Conservation (phyloP, 2,888 invertebrate genomes). For the Chesias legatella region DNA sequence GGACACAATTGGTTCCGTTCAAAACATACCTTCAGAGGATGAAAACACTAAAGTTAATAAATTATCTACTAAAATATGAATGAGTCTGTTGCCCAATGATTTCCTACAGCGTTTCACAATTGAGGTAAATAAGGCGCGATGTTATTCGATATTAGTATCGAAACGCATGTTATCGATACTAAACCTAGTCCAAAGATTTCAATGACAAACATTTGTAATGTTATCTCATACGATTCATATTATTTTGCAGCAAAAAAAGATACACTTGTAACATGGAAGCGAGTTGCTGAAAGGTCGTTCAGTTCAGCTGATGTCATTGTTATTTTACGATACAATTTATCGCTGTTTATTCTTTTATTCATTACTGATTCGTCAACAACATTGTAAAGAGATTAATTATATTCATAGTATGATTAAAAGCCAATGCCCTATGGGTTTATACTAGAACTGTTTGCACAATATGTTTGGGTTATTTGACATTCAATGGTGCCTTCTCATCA, state of each 20-base stretch:
- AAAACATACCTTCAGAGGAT: too few relatives aligned
- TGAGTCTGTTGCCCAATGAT: conserved; percentile 12
- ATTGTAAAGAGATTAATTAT: conserved; percentile 7
- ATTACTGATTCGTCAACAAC: conserved; percentile 3
- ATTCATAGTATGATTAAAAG: conserved; percentile 1
- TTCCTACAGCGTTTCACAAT: conserved; percentile 9
- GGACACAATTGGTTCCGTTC: too few relatives aligned
- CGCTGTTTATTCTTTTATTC: not conserved
- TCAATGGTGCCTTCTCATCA: too few relatives aligned
- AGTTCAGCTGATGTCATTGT: conserved; percentile 18
- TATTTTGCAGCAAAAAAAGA: conserved; percentile 2
- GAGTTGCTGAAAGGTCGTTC: conserved; percentile 12
- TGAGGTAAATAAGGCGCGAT: conserved; percentile 1
- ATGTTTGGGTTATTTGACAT: too few relatives aligned
- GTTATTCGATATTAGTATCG: not conserved
- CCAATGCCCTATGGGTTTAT: not conserved
- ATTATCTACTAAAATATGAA: not conserved
- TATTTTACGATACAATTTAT: conserved; percentile 25
- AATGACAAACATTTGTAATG: not conserved
- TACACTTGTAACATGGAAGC: not conserved
- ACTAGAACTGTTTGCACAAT: too few relatives aligned
- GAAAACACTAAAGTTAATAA: too few relatives aligned
- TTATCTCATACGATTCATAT: too few relatives aligned
- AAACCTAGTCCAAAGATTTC: not conserved
- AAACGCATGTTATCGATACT: conserved; percentile 1